A percentile compares a stretch with the other conserved stretches of the same genome.
phyloP scores from a whole-genome alignment of 2,113 vertebrate genomes.

The Telmatochromis sp. region DNA sequence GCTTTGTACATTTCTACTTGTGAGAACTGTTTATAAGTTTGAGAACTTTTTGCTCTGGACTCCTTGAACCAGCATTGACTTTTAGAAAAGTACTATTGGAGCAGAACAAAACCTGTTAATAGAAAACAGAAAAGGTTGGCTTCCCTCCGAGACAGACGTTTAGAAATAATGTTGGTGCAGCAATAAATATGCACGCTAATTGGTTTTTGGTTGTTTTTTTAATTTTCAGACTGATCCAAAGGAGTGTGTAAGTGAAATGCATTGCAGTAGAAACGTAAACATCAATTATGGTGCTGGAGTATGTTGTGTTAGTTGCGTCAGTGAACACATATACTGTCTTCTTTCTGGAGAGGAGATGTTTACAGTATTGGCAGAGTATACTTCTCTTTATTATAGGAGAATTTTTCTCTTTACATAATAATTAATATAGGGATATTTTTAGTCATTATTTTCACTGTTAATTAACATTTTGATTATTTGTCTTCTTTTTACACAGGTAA shows the following conservation, averaged over 20 bases:
- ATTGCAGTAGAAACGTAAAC: conserved; percentile 34
- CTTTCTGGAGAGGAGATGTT: not conserved
- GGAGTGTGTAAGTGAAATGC: conserved; percentile 31
- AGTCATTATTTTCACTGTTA: not conserved
- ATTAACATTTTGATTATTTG: not conserved
- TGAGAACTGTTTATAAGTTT: not conserved
- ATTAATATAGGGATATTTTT: not conserved
- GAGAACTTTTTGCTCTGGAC: not conserved
- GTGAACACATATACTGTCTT: not conserved
- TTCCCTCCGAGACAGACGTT: not conserved
- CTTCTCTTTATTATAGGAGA: not conserved
- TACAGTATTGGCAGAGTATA: not conserved
- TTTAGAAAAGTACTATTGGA: not conserved
- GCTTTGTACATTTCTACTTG: not conserved
- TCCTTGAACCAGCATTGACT: not conserved
- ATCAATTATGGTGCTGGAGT: conserved; percentile 34
- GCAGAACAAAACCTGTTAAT: not conserved
- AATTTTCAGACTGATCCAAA: conserved; percentile 21
- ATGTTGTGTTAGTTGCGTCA: not conserved
- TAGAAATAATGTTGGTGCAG: conserved; percentile 8
- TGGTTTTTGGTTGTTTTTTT: conserved; percentile 18
- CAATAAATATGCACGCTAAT: conserved; percentile 37
- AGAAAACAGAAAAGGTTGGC: not conserved
- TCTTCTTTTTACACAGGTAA: not conserved
- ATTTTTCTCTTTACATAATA: not conserved